Base-by-base conservation (phyloP, 2,888 invertebrate species). In the Drosophila prolongata region DNA sequence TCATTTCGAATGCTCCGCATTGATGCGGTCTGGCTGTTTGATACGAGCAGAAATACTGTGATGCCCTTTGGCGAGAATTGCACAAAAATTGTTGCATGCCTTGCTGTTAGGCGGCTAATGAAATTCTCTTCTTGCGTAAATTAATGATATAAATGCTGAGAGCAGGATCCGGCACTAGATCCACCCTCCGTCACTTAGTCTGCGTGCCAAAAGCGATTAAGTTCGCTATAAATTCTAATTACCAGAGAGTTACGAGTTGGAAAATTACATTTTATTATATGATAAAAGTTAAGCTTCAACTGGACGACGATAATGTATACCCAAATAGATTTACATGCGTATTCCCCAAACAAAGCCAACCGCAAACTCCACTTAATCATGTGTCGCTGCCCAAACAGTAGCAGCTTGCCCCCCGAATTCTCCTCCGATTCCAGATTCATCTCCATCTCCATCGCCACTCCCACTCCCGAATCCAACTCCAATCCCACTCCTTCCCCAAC, bases 211-310 rank as follows among this genome's bases (percentile, higher is more conserved):
- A 76, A 84, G 73, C 87, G 85, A 87, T 86, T 86, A 85, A 87
- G 87, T 79, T 78, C 70, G 85, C 87, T 75, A 86, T 86, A 89
- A 89, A 84, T 86, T 86, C 85, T 86, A 86, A 89, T 86, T 86
- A 86, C 89, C 80, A 81, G 79, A 87, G 85, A 89, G 89, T 86
- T 86, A 86, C 85, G 85, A 86, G 85, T 89, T 89, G 87, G 78
- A 85, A 89, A 86, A 86, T 86, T 81, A 89, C 85, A 89, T 86
- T 86, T 86, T 86, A 86, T 86, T 89, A 89, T 86, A 89, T 86
- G 85, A 89, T 86, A 86, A 86, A 89, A 89, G 89, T 86, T 89
- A 89, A 86, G 86, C 85, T 86, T 80, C 86, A 85, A 85, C 88
- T 85, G 85, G 88, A 87, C 85, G 85, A 78, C 80, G 88, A 85